These are phyloP conservation scores for Simalia tracyae DNA, from an alignment of 2,797 vertebrate genomes.

Conservation along the genomic window DNA sequence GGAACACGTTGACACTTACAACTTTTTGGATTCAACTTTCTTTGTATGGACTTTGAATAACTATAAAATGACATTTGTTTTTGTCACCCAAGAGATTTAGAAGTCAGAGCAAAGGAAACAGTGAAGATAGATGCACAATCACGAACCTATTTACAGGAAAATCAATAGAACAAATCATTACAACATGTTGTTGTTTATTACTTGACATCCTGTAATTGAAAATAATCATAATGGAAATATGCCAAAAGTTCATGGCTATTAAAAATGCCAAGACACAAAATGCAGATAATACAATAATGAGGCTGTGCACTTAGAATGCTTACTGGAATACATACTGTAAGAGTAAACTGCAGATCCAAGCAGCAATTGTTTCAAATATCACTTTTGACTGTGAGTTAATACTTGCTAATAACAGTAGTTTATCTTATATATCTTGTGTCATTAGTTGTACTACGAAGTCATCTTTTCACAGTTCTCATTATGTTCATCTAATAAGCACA, in stretches of 20 bases:
- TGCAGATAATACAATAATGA: conserved; percentile 37
- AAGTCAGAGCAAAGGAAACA: conserved; percentile 22
- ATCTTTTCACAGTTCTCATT: conserved; percentile 39
- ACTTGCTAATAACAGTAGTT: conserved; percentile 25
- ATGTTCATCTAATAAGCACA: conserved; percentile 16
- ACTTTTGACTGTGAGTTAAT: conserved; percentile 31
- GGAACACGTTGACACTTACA: neutral
- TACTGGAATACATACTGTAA: conserved; percentile 1
- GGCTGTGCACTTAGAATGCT: conserved; percentile 30
- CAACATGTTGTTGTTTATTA: neutral
- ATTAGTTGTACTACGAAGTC: conserved; percentile 23
- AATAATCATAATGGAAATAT: conserved; percentile 16
- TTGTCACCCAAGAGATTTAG: neutral
- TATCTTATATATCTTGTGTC: conserved; percentile 1
- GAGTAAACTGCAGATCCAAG: conserved; percentile 33
- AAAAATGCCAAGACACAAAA: conserved; percentile 39
- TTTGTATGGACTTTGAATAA: neutral
- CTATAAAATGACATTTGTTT: conserved; percentile 5
- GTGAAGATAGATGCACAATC: conserved; percentile 23
- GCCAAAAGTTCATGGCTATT: conserved; percentile 28
- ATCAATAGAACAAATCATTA: conserved; percentile 29
- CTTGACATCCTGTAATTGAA: conserved; percentile 27
- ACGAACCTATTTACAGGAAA: conserved; percentile 22
- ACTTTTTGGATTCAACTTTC: neutral
- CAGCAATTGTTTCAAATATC: conserved; percentile 38